Percentiles rank a stretch among this genome's conserved stretches.
These are phyloP conservation scores for Acleris laterana DNA, from an alignment of 2,888 invertebrate genomes.

Conservation along the genomic window DNA sequence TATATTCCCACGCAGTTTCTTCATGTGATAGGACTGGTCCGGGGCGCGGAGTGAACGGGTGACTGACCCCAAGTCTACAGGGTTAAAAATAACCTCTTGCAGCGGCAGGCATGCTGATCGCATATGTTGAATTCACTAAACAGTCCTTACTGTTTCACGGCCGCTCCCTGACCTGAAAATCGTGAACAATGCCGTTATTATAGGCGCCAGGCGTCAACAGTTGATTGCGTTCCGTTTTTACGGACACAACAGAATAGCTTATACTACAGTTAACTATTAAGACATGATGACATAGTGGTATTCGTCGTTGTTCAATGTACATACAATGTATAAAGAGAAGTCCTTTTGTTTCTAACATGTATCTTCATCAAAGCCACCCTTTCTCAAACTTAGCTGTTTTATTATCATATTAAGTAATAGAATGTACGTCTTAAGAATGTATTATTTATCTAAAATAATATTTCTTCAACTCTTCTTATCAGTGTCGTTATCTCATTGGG, in stretches of 20 bases:
- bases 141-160: slow-evolving; percentile 82
- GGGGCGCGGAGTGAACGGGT: slow-evolving; percentile 75
- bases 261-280: slow-evolving; percentile 8
- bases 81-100: slow-evolving; percentile 82
- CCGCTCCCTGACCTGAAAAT: slow-evolving; percentile 79
- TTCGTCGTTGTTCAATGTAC: background rate
- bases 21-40: slow-evolving; percentile 80
- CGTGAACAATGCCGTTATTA: slow-evolving; percentile 55
- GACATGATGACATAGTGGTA: background rate
- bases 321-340: background rate
- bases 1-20: slow-evolving; percentile 81
- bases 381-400: background rate
- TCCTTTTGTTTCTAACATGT: background rate
- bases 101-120: slow-evolving; percentile 79
- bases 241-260: slow-evolving; percentile 2
- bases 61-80: slow-evolving; percentile 80
- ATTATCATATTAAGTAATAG: background rate
- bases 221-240: slow-evolving; percentile 21
- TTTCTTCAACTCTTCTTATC: slow-evolving; percentile 52
- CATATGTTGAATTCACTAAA: slow-evolving; percentile 84
- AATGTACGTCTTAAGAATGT: background rate
- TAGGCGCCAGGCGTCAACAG: slow-evolving; percentile 15
- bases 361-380: background rate
- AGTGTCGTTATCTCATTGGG: slow-evolving; percentile 56
- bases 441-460: slow-evolving; percentile 27